Percentiles rank a stretch among this genome's conserved stretches.
Conservation (phyloP, 1,140 invertebrate genomes). For the Agrilus planipennis region DNA sequence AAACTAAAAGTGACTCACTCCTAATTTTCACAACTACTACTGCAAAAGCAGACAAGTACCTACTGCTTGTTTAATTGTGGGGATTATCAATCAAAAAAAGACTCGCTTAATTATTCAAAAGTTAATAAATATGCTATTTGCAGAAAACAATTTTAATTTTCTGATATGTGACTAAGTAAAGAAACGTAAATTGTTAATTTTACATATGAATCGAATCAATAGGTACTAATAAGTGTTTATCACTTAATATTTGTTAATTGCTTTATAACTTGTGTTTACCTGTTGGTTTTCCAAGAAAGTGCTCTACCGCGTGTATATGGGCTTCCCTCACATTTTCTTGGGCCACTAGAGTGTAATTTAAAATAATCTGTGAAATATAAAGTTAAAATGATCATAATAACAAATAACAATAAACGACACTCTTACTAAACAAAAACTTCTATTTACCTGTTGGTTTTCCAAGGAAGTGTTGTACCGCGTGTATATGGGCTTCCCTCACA, state of each 20-base stretch:
- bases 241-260: no score
- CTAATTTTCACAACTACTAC: background rate
- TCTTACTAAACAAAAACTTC: background rate
- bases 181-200: no score
- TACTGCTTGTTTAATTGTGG: no score
- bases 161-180: no score
- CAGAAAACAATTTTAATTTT: background rate
- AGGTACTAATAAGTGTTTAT: no score
- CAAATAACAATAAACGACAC: background rate
- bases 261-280: no score
- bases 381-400: no score
- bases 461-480: conserved; percentile 44
- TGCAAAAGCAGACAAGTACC: conserved; percentile 1
- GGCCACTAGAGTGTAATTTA: conserved; percentile 49
- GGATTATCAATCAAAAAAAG: no score
- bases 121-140: background rate
- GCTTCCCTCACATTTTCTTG: conserved; percentile 46
- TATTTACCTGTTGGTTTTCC: conserved; percentile 42
- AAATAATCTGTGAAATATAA: conserved; percentile 14
- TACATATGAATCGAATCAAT: no score
- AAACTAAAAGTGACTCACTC: background rate
- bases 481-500: conserved; percentile 47
- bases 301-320: conserved; percentile 48
- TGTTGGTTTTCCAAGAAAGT: conserved; percentile 46
- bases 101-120: background rate